Percentiles rank a stretch among this genome's conserved stretches.
Evolutionary conservation across 2,797 vertebrate genomes (phyloP).

Genomic region (Acanthiza pusilla): DNA sequence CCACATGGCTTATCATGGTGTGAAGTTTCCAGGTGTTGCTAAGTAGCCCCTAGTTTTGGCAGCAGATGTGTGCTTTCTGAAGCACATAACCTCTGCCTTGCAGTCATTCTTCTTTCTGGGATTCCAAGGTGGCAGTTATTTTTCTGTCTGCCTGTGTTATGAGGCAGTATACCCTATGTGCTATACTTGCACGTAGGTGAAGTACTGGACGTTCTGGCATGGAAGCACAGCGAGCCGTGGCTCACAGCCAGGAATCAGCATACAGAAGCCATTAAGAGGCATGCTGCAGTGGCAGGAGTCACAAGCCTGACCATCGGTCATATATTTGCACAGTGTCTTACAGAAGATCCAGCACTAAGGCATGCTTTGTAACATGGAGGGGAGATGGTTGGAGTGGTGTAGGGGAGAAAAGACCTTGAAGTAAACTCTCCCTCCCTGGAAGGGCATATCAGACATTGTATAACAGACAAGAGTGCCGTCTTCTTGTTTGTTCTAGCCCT

Average conservation of each 20-base stretch:
- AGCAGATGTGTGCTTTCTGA: neutral
- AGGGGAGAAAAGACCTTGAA: neutral
- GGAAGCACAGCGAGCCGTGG: neutral
- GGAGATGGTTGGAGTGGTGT: neutral
- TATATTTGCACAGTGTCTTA: neutral
- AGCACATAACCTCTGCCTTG: neutral
- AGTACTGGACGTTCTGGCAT: neutral
- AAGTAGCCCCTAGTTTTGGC: neutral
- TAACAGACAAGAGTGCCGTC: neutral
- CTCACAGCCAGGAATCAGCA: neutral
- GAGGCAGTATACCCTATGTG: neutral
- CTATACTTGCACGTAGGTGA: neutral
- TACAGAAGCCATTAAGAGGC: neutral
- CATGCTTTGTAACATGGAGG: neutral
- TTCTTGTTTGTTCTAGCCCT: neutral
- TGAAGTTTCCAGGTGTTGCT: neutral
- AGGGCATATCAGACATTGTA: neutral
- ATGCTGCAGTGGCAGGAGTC: neutral
- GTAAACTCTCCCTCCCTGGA: neutral
- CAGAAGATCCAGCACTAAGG: neutral
- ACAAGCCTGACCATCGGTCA: neutral
- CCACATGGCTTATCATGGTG: fast-evolving
- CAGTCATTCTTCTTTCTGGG: neutral
- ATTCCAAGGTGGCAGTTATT: neutral
- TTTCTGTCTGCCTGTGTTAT: neutral